Conservation (phyloP, 2,797 vertebrate species). For the Gambelia wislizenii region DNA sequence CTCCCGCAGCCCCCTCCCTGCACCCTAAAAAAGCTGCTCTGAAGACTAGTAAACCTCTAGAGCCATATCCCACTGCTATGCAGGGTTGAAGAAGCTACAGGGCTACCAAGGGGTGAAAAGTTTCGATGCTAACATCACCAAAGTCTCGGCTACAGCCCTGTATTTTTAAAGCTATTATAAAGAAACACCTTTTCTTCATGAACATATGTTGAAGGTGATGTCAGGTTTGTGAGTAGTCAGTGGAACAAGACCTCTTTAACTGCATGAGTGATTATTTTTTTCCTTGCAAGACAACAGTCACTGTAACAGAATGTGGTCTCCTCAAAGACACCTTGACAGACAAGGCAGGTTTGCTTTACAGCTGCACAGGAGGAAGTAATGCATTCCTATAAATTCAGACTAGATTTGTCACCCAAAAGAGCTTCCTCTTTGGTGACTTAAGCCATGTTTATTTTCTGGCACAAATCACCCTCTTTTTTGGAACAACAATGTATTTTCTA, state of each 20-base stretch:
- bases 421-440: constrained; percentile 4
- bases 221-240: constrained; percentile 37
- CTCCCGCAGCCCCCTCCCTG: too few species aligned
- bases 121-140: not conserved
- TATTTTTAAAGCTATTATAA: not conserved
- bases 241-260: not conserved
- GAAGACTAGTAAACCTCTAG: not conserved
- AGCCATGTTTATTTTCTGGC: not conserved
- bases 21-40: too few species aligned
- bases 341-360: constrained; percentile 11
- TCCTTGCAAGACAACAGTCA: constrained; percentile 42
- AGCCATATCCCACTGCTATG: not conserved
- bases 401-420: not conserved
- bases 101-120: not conserved
- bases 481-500: not conserved
- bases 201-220: not conserved
- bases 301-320: constrained; percentile 8
- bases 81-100: not conserved
- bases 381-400: not conserved
- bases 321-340: constrained; percentile 19
- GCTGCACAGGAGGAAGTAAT: not conserved
- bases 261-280: constrained; percentile 8
- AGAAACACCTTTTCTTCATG: not conserved
- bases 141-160: not conserved
- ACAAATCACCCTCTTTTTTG: not conserved